Percentiles rank a stretch among this genome's conserved stretches.
Evolutionary conservation across 2,888 invertebrate genomes (phyloP).

Genomic region (Callinectes sapidus): DNA sequence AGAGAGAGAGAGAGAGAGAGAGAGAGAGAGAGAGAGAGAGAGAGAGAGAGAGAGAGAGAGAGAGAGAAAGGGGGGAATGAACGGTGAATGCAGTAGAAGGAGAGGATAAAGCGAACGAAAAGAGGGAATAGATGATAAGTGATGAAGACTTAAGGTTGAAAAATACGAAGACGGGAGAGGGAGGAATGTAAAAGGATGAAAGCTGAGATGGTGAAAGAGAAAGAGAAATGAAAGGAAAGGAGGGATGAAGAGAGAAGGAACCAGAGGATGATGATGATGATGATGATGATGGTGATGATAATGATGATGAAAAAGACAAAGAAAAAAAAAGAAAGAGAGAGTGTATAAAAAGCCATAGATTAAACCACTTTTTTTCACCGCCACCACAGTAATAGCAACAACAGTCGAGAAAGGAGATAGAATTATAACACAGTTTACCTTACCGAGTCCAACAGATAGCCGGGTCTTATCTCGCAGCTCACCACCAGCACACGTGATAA

Average conservation of each 20-base stretch:
- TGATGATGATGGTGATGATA: no score
- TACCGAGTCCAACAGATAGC: no score
- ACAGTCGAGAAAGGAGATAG: neutral
- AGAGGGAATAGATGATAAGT: no score
- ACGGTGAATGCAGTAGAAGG: neutral
- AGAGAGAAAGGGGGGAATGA: neutral
- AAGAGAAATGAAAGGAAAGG: neutral
- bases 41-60: constrained; percentile 8
- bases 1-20: no score
- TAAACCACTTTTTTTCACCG: no score
- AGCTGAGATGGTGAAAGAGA: neutral
- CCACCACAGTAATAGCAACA: no score
- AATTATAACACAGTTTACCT: no score
- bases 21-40: constrained; percentile 9
- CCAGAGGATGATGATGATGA: no score
- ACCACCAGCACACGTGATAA: no score
- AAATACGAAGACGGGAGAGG: neutral
- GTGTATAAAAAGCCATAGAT: neutral
- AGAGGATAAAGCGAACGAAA: neutral
- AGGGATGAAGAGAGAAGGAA: neutral
- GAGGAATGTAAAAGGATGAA: neutral
- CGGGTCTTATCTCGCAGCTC: no score
- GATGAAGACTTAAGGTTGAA: neutral
- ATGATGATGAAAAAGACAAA: no score
- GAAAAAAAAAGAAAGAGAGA: neutral